phyloP scores from a whole-genome alignment of 2,113 vertebrate species.

The Caretta caretta region DNA sequence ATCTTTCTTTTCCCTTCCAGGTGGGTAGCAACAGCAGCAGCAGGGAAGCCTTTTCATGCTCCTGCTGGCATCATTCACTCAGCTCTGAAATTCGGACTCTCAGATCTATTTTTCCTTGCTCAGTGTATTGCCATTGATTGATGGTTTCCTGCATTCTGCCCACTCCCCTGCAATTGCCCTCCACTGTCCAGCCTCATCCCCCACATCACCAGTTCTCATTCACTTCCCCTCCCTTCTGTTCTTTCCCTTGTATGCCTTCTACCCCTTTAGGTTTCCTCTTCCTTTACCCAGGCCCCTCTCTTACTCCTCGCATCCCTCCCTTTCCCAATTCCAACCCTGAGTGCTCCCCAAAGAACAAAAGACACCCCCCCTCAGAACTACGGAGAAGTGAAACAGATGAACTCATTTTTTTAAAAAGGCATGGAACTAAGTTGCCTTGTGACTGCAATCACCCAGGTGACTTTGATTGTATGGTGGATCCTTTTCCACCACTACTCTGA shows the following conservation, averaged over 20 bases:
- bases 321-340: background rate
- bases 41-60: background rate
- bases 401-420: background rate
- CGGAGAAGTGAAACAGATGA: background rate
- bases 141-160: background rate
- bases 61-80: background rate
- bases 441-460: background rate
- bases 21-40: background rate
- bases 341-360: background rate
- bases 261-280: background rate
- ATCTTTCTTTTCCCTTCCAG: background rate
- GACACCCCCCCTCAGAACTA: background rate
- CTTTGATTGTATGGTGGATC: slow-evolving; percentile 41
- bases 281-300: background rate
- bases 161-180: background rate
- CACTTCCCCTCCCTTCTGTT: background rate
- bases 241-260: background rate
- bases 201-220: background rate
- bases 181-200: background rate
- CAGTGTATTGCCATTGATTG: background rate
- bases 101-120: background rate
- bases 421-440: slow-evolving; percentile 8
- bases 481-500: slow-evolving; percentile 43
- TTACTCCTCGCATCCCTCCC: background rate
- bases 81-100: background rate